phyloP scores from a whole-genome alignment of 1,140 invertebrate genomes.

The Drosophila funebris region DNA sequence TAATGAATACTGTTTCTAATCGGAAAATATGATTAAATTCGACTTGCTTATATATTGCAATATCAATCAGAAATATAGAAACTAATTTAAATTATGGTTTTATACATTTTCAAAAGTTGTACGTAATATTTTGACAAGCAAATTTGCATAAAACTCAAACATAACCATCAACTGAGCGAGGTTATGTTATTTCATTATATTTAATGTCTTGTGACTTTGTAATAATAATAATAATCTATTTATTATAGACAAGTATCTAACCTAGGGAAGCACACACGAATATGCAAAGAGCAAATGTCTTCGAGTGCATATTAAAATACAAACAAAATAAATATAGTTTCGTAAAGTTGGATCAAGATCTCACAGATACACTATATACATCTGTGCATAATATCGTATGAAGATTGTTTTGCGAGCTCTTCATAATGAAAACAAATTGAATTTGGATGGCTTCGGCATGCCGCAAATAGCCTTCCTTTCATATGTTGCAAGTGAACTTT shows the following conservation, averaged over 20 bases:
- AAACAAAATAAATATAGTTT: neutral
- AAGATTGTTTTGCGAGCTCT: constrained; percentile 37
- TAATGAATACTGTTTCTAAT: too few species aligned
- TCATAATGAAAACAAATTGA: constrained; percentile 35
- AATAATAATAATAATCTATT: constrained; percentile 27
- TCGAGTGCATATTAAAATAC: constrained; percentile 9
- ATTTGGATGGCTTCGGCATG: constrained; percentile 47
- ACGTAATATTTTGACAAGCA: constrained; percentile 2
- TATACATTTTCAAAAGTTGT: neutral
- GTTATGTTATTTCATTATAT: constrained; percentile 5
- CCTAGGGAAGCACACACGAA: constrained; percentile 18
- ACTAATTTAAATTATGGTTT: neutral
- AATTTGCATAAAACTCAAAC: constrained; percentile 13
- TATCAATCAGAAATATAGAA: too few species aligned
- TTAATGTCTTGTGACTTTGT: constrained; percentile 8
- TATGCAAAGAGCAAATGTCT: constrained; percentile 4
- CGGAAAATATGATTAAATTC: too few species aligned
- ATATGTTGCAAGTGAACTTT: constrained; percentile 57
- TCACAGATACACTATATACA: constrained; percentile 27
- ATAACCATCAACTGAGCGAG: constrained; percentile 11
- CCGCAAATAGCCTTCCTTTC: constrained; percentile 76
- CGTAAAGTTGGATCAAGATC: constrained; percentile 12
- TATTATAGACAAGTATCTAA: constrained; percentile 23
- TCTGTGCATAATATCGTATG: too few species aligned
- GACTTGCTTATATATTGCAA: too few species aligned